Evolutionary conservation across 2,797 vertebrate genomes (phyloP).

Genomic region (Hippocampus kuda): DNA sequence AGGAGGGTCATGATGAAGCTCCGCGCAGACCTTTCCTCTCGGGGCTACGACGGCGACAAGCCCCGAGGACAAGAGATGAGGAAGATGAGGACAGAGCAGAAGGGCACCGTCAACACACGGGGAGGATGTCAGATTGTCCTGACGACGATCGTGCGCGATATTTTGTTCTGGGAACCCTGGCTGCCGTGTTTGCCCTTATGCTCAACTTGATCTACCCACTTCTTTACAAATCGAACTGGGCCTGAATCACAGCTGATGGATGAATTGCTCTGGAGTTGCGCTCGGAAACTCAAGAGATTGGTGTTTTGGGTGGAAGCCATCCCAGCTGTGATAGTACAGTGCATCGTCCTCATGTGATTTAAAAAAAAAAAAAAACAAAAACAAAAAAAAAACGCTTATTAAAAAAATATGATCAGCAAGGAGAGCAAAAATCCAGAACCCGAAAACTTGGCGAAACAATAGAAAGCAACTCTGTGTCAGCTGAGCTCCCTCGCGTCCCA

Average conservation of each 20-base stretch:
- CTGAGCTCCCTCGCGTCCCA: not conserved
- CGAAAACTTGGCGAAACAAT: not conserved
- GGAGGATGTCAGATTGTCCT: conserved; percentile 63
- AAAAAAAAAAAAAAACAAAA: too few species aligned
- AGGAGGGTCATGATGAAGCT: conserved; percentile 61
- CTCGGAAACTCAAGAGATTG: not conserved
- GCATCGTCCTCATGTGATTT: not conserved
- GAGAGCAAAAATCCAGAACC: not conserved
- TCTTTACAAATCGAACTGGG: conserved; percentile 72
- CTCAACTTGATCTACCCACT: conserved; percentile 85
- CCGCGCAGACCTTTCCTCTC: conserved; percentile 52
- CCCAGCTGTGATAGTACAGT: not conserved
- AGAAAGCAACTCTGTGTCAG: not conserved
- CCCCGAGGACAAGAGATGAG: conserved; percentile 29
- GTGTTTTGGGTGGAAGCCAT: not conserved
- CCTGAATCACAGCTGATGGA: conserved; percentile 37
- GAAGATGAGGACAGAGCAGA: conserved; percentile 66
- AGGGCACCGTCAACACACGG: conserved; percentile 52
- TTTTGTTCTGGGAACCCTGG: conserved; percentile 83
- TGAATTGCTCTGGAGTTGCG: not conserved
- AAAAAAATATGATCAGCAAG: not conserved
- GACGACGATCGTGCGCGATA: conserved; percentile 83
- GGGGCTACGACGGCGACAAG: conserved; percentile 45
- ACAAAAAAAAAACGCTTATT: not conserved
- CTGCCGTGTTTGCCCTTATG: conserved; percentile 80